A percentile compares a stretch with the other conserved stretches of the same genome.
Conservation (phyloP, 2,888 invertebrate genomes). For the Dendrolimus pini region DNA sequence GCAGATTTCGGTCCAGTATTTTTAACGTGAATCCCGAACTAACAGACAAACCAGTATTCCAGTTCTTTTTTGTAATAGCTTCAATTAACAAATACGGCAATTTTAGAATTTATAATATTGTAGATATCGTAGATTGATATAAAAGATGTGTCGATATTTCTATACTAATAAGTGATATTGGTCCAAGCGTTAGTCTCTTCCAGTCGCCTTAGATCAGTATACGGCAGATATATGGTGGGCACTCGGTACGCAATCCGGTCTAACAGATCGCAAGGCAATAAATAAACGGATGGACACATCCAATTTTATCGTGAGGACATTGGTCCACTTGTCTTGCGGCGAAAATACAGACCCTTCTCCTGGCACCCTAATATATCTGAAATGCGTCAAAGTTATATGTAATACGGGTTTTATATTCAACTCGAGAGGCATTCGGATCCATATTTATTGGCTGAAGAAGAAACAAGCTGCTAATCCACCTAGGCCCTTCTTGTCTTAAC, state of each 20-base stretch:
- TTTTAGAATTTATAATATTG: not conserved
- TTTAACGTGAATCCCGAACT: too few species aligned
- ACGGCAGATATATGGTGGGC: slow-evolving; percentile 1
- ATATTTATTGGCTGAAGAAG: not conserved
- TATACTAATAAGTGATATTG: too few species aligned
- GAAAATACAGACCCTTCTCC: slow-evolving; percentile 8
- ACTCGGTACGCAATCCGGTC: slow-evolving; percentile 6
- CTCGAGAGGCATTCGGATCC: not conserved
- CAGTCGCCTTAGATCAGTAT: not conserved
- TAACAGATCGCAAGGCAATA: slow-evolving; percentile 18
- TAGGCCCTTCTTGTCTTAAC: too few species aligned
- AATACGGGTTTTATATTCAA: not conserved
- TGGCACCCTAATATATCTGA: slow-evolving; percentile 1
- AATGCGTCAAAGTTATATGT: not conserved
- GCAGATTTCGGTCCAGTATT: too few species aligned
- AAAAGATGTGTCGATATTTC: too few species aligned
- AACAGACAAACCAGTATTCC: too few species aligned
- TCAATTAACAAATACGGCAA: not conserved
- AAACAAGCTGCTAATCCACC: not conserved
- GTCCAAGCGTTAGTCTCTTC: not conserved
- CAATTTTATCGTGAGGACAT: slow-evolving; percentile 19
- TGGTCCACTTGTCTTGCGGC: slow-evolving; percentile 16
- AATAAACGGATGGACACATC: slow-evolving; percentile 23
- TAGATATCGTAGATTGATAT: too few species aligned
- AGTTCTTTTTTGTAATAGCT: not conserved